Evolutionary conservation across 1,140 invertebrate genomes (phyloP).

Genomic region (Drosophila malerkotliana): DNA sequence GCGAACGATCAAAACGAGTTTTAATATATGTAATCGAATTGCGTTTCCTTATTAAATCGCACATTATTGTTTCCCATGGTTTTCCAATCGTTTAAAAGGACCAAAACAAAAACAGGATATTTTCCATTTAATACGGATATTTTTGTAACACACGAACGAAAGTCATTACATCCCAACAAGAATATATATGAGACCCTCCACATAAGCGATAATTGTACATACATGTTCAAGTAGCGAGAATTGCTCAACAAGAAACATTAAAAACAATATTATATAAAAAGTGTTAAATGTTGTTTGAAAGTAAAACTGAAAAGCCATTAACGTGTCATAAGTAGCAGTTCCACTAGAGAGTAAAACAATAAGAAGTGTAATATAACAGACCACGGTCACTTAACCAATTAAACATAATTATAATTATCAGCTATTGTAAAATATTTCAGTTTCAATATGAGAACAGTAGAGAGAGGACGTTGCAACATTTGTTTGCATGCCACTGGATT

Average conservation of each 20-base stretch:
- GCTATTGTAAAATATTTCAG: conserved; percentile 72
- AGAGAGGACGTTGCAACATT: conserved; percentile 13
- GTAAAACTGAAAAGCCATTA: conserved; percentile 18
- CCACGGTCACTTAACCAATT: conserved; percentile 14
- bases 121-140: conserved; percentile 49
- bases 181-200: conserved; percentile 56
- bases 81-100: conserved; percentile 68
- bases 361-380: conserved; percentile 45
- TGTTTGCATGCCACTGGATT: conserved; percentile 24
- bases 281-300: conserved; percentile 73
- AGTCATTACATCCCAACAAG: conserved; percentile 17
- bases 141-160: conserved; percentile 49
- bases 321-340: conserved; percentile 32
- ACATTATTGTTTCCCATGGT: conserved; percentile 37
- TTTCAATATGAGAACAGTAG: conserved; percentile 13
- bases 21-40: conserved; percentile 32
- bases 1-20: conserved; percentile 47
- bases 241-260: conserved; percentile 47
- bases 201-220: conserved; percentile 61
- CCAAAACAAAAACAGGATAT: conserved; percentile 47
- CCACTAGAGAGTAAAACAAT: conserved; percentile 31
- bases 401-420: conserved; percentile 21
- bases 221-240: conserved; percentile 57
- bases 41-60: conserved; percentile 21
- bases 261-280: conserved; percentile 47